phyloP scores from a whole-genome alignment of 1,140 invertebrate species.

The Nautilus pompilius region DNA sequence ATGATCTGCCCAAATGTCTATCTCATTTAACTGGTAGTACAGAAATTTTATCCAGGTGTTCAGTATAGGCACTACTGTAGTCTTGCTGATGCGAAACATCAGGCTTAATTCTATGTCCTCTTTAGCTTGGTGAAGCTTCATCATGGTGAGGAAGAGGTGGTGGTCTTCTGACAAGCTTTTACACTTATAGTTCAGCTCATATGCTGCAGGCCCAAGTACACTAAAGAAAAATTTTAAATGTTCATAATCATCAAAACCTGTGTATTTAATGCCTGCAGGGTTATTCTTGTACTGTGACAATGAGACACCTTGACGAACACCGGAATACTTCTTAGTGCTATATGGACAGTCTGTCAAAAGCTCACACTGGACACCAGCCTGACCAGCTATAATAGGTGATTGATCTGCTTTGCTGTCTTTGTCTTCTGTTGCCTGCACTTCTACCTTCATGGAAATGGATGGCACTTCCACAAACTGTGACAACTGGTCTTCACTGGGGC shows the following conservation, averaged over 20 bases:
- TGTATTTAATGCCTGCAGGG: conserved; percentile 7
- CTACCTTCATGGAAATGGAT: no score
- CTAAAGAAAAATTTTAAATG: conserved; percentile 18
- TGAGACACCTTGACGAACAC: no score
- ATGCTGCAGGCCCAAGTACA: conserved; percentile 6
- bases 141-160: conserved; percentile 17
- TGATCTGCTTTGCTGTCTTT: no score
- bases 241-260: conserved; percentile 15
- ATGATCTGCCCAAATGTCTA: conserved; percentile 23
- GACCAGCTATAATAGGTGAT: no score
- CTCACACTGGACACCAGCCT: no score
- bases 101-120: conserved; percentile 9
- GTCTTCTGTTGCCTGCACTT: no score
- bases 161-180: background rate
- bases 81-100: conserved; percentile 9
- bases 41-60: conserved; percentile 24
- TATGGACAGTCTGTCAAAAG: no score
- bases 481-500: no score
- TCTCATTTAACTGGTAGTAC: conserved; percentile 19
- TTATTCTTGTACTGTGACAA: conserved; percentile 7
- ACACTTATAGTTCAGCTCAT: conserved; percentile 3
- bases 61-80: conserved; percentile 13
- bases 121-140: conserved; percentile 12
- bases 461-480: no score
- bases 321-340: no score